Evolutionary conservation across 1,140 invertebrate genomes (phyloP).

Genomic region (Megalopta genalis): DNA sequence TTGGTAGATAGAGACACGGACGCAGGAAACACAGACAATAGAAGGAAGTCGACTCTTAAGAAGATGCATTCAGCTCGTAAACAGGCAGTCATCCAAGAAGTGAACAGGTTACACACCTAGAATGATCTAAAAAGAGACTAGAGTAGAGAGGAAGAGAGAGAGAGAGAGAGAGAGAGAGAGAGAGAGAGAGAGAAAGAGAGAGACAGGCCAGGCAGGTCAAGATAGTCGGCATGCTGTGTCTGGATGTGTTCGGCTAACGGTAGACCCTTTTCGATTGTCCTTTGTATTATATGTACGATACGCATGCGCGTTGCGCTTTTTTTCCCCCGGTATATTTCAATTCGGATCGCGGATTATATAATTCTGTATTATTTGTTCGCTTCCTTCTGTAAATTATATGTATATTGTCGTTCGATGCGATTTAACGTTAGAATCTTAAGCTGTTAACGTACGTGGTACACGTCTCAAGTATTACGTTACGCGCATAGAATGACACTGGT

Average conservation of each 20-base stretch:
- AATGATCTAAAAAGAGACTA: conserved; percentile 62
- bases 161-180: conserved; percentile 36
- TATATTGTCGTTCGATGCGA: too few relatives aligned
- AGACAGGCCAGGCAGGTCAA: conserved; percentile 58
- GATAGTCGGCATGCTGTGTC: conserved; percentile 59
- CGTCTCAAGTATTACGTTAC: too few relatives aligned
- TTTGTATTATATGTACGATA: not conserved
- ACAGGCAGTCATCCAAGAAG: conserved; percentile 64
- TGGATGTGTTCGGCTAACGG: conserved; percentile 23
- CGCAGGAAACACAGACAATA: conserved; percentile 28
- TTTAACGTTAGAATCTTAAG: not conserved
- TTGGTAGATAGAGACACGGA: conserved; percentile 25
- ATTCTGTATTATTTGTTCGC: too few relatives aligned
- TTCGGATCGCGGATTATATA: too few relatives aligned
- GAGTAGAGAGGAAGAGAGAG: conserved; percentile 38
- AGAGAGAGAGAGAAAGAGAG: conserved; percentile 39
- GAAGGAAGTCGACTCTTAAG: conserved; percentile 25
- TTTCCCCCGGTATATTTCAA: too few relatives aligned
- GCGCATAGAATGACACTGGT: too few relatives aligned
- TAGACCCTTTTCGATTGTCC: not conserved
- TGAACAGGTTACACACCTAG: conserved; percentile 64
- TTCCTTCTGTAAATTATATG: too few relatives aligned
- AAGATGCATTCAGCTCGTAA: conserved; percentile 58
- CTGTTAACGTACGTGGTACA: too few relatives aligned
- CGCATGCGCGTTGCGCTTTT: too few relatives aligned